Evolutionary conservation across 1,140 invertebrate species (phyloP).

Genomic region (Laodelphax striatellus): DNA sequence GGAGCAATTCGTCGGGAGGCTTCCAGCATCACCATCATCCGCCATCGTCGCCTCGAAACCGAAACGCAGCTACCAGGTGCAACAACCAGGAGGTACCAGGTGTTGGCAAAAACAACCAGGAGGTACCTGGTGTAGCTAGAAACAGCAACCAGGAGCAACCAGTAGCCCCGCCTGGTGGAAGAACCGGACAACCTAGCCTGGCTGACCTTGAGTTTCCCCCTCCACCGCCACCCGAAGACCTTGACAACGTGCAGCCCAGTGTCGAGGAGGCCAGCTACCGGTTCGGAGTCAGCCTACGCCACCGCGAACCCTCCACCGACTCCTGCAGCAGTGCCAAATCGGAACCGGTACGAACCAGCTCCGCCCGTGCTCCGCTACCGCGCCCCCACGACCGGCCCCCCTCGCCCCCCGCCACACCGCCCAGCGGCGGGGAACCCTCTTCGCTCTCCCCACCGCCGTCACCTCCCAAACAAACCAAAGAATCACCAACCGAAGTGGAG

Average conservation of each 20-base stretch:
- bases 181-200: conserved; percentile 45
- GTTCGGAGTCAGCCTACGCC: conserved; percentile 57
- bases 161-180: conserved; percentile 2
- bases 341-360: conserved; percentile 27
- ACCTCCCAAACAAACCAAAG: conserved; percentile 29
- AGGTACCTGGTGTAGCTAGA: too few relatives aligned
- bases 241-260: conserved; percentile 48
- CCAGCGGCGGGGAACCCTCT: too few relatives aligned
- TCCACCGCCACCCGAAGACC: conserved; percentile 50
- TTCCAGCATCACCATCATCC: conserved; percentile 44
- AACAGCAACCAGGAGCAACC: too few relatives aligned
- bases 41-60: conserved; percentile 38
- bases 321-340: conserved; percentile 38
- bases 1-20: conserved; percentile 70
- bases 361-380: background rate
- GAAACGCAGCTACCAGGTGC: conserved; percentile 21
- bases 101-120: conserved; percentile 32
- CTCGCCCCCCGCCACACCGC: conserved; percentile 25
- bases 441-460: conserved; percentile 27
- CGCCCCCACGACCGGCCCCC: conserved; percentile 17
- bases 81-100: conserved; percentile 32
- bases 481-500: conserved; percentile 12
- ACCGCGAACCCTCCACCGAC: conserved; percentile 48
- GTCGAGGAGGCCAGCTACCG: conserved; percentile 56
- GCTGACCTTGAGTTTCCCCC: conserved; percentile 78